phyloP scores from a whole-genome alignment of 2,888 invertebrate genomes.

The Cosmopolites sordidus region DNA sequence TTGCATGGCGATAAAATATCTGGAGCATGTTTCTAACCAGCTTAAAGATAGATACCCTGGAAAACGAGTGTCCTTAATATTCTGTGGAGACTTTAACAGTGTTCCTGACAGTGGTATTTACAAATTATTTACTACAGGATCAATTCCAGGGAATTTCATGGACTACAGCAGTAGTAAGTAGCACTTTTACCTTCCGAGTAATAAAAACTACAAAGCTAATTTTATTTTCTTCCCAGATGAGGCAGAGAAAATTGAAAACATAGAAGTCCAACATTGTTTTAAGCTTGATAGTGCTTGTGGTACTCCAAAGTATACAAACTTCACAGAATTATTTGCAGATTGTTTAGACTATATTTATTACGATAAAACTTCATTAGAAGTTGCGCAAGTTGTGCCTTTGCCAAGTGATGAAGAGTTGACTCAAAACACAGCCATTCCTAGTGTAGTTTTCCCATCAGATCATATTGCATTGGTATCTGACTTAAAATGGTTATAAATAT shows the following conservation, averaged over 20 bases:
- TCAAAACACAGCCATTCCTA: constrained; percentile 76
- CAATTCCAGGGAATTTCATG: constrained; percentile 58
- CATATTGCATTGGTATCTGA: constrained; percentile 87
- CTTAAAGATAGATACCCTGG: constrained; percentile 45
- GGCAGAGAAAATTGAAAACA: constrained; percentile 59
- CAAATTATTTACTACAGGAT: constrained; percentile 69
- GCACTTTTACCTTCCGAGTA: not conserved
- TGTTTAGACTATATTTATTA: constrained; percentile 92
- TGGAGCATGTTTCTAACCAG: constrained; percentile 56
- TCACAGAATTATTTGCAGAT: constrained; percentile 74
- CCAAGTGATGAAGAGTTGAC: constrained; percentile 74
- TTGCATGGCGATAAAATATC: constrained; percentile 65
- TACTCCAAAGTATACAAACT: constrained; percentile 81
- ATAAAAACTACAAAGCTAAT: too few relatives aligned
- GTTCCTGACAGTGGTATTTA: constrained; percentile 80
- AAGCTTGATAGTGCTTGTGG: constrained; percentile 77
- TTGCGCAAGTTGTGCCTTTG: constrained; percentile 72
- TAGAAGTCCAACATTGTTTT: constrained; percentile 63
- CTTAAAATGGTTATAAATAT: constrained; percentile 55
- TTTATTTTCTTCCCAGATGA: constrained; percentile 51
- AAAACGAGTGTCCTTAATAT: constrained; percentile 61
- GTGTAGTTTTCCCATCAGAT: constrained; percentile 87
- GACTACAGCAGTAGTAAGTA: constrained; percentile 79
- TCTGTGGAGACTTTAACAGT: constrained; percentile 94
- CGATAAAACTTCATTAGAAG: constrained; percentile 59